A percentile compares a stretch with the other conserved stretches of the same genome.
phyloP scores from a whole-genome alignment of 2,888 invertebrate species.

The Monoplex corrugatus region DNA sequence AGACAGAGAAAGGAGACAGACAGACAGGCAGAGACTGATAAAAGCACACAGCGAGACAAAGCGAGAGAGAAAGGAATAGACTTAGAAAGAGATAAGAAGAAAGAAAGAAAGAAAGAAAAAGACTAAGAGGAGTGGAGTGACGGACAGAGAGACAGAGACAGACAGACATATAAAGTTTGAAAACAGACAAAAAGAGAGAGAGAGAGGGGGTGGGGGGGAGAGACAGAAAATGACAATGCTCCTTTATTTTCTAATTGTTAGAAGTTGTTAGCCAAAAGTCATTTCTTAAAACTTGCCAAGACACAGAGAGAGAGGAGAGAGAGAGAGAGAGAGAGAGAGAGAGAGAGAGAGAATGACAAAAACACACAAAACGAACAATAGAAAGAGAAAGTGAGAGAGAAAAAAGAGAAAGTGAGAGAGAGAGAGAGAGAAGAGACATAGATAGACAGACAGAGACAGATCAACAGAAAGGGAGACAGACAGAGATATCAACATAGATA shows the following conservation, averaged over 20 bases:
- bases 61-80: not conserved
- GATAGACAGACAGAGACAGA: not conserved
- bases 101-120: not conserved
- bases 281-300: no score
- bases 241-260: no score
- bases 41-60: no score
- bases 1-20: no score
- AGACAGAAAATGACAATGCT: not conserved
- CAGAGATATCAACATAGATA: not conserved
- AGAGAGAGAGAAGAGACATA: slow-evolving; percentile 7
- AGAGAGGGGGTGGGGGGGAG: not conserved
- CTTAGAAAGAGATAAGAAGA: not conserved
- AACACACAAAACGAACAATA: not conserved
- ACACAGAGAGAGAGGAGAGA: no score
- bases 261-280: no score
- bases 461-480: not conserved
- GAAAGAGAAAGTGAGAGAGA: not conserved
- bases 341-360: not conserved
- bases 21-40: no score
- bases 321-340: not conserved
- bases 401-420: slow-evolving; percentile 17
- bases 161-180: no score
- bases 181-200: no score
- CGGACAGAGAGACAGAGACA: not conserved
- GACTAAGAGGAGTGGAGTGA: not conserved